A percentile compares a stretch with the other conserved stretches of the same genome.
Evolutionary conservation across 2,888 invertebrate species (phyloP).

Genomic region (Drosophila helvetica): DNA sequence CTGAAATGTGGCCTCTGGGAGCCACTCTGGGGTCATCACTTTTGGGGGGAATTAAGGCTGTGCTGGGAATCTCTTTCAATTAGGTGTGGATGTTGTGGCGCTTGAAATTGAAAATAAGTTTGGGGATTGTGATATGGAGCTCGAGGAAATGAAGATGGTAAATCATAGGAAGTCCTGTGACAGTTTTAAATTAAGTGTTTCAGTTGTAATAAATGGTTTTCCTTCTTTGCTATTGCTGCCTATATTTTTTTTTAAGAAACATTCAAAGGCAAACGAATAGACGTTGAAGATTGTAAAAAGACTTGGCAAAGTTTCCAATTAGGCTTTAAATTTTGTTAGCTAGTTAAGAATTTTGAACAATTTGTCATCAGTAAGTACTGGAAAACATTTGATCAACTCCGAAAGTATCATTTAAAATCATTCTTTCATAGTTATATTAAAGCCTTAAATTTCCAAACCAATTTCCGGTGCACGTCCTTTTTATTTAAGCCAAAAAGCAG

Average conservation of each 20-base stretch:
- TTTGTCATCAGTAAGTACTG: background rate
- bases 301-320: background rate
- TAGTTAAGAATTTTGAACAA: background rate
- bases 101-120: conserved; percentile 1
- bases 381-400: background rate
- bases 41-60: background rate
- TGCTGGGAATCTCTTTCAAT: conserved; percentile 1
- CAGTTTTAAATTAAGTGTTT: background rate
- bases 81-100: background rate
- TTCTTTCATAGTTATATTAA: background rate
- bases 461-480: background rate
- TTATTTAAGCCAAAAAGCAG: conserved; percentile 9
- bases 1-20: conserved; percentile 19
- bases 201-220: background rate
- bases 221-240: background rate
- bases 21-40: background rate
- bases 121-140: background rate
- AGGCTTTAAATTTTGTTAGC: background rate
- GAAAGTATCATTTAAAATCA: background rate
- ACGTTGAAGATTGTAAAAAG: too few species aligned
- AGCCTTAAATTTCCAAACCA: background rate
- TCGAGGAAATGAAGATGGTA: background rate
- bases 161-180: background rate
- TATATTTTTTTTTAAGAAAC: background rate
- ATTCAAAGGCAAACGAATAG: too few species aligned